Evolutionary conservation across 2,888 invertebrate species (phyloP), one percentile per base, ranked within the genome.

Genomic region (Epinotia brunnichana): DNA sequence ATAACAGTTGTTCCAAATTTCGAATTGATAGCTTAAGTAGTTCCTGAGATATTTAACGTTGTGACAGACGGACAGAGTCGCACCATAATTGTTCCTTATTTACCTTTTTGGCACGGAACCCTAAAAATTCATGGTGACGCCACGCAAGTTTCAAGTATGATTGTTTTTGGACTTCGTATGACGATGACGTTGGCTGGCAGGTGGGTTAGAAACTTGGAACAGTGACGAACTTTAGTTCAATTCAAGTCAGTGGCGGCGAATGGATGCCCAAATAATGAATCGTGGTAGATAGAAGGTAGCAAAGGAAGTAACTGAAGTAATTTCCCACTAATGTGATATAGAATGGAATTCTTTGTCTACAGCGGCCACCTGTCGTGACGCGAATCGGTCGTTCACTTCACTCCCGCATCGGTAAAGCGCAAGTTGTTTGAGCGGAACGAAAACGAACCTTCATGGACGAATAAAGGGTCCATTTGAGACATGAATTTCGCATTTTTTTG

Each of bases 341-440:
- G 15, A 67, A 57, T 57, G 67, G 57, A 60, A 57, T 60, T 51
- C 59, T 53, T 57, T 51, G 57, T 59, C 69, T 53, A 75, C 79
- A 80, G 78, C 75, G 75, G 75, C 86, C 88, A 86, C 85, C 87
- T 85, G 87, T 81, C 83, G 84, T 87, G 87, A 82, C 84, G 83
- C 87, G 82, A 88, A 88, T 90, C 83, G 85, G 77, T 79, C 84
- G 88, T 87, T 86, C 89, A 80, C n/a, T 89, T 89, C 89, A 87
- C 88, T 83, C 78, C 59, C 57, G 61, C 73, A 62, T 57, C 73
- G 74, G 57, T 69, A 70, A 56, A 60, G 73, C 57, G 59, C 48
- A 24, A 35, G 19, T 44, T 67, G 61, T 56, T 68, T 68, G 72
- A 68, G 67, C 72, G 72, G 67, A 72, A 72, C 72, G 57, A 48